Base-by-base conservation (phyloP, 2,888 invertebrate genomes). In the Trachelus stipa region DNA sequence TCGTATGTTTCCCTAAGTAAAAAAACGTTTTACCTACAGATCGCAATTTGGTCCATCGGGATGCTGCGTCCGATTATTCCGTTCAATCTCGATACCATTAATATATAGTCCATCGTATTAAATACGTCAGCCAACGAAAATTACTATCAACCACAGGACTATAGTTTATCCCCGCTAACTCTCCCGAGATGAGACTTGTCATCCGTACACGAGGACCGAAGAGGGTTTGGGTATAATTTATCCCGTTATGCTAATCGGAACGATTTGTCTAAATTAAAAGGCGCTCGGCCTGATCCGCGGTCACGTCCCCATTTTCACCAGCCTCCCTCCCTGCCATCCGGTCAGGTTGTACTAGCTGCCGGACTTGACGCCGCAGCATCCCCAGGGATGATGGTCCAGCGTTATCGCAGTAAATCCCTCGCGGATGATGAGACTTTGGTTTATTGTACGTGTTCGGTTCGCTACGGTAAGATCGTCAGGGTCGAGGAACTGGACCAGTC, bases 161-260 rank as follows among this genome's bases (percentile, higher is more conserved):
- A 71, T 31, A 71, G 12, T 33, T 71, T 71, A 71, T 71, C 71
- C 71, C 31, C 71, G 71, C 34, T 71, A 34, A 34, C 34, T 34
- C 71, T 33, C 71, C 33, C 33, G 71, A 71, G 71, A 30, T 34
- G 71, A 15, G 71, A 71, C 71, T 71, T 71, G 71, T 71, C 71
- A 71, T 34, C 34, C 71, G 71, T 31, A 33, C 71, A 33, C 40
- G 71, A 71, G 34, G 9, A 34, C 71, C 33, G 71, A 34, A 31
- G 71, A 71, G 71, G 34, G 71, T 83, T 83, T 80, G 81, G 82
- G 87, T 88, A 90, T 91, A 91, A 91, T 91, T 91, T 91, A 91
- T 91, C 90, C 91, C 90, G 91, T 91, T 91, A 91, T 91, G 91
- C 91, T 91, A 91, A 91, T 91, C 91, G 90, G 83, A 84, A 89